Evolutionary conservation across 2,888 invertebrate species (phyloP).

Genomic region (Mamestra brassicae): DNA sequence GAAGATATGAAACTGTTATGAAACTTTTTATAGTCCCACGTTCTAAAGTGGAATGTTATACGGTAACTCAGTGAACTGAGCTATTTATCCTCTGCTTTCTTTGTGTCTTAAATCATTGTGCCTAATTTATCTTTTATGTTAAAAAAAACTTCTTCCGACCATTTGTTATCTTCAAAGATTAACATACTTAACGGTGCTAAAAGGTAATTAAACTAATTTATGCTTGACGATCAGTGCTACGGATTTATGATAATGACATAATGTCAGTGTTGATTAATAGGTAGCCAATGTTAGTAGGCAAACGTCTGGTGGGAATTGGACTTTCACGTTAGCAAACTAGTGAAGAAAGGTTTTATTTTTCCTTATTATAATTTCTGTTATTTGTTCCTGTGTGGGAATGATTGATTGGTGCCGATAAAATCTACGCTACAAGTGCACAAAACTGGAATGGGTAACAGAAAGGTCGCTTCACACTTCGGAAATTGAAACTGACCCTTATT

Average conservation of each 20-base stretch:
- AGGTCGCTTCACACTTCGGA: too few relatives aligned
- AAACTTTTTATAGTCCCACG: not conserved
- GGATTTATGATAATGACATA: constrained; percentile 26
- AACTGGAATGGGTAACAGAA: too few relatives aligned
- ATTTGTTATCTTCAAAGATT: constrained; percentile 22
- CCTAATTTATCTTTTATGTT: constrained; percentile 2
- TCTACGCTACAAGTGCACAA: too few relatives aligned
- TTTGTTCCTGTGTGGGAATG: too few relatives aligned
- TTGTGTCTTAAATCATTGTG: constrained; percentile 1
- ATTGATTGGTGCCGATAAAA: too few relatives aligned
- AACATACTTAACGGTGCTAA: constrained; percentile 26
- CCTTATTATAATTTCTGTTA: too few relatives aligned
- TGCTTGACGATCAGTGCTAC: constrained; percentile 18
- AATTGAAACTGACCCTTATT: too few relatives aligned
- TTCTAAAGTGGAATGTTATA: not conserved
- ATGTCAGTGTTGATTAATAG: constrained; percentile 15
- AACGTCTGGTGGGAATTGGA: not conserved
- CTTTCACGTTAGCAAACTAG: not conserved
- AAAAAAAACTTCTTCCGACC: not conserved
- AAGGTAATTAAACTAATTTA: constrained; percentile 29
- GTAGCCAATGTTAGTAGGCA: not conserved
- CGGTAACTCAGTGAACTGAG: not conserved
- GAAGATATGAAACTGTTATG: too few relatives aligned
- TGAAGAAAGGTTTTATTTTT: not conserved
- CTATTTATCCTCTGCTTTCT: constrained; percentile 2